Base-by-base conservation (phyloP, 1,140 invertebrate species). In the Drosophila ananassae region DNA sequence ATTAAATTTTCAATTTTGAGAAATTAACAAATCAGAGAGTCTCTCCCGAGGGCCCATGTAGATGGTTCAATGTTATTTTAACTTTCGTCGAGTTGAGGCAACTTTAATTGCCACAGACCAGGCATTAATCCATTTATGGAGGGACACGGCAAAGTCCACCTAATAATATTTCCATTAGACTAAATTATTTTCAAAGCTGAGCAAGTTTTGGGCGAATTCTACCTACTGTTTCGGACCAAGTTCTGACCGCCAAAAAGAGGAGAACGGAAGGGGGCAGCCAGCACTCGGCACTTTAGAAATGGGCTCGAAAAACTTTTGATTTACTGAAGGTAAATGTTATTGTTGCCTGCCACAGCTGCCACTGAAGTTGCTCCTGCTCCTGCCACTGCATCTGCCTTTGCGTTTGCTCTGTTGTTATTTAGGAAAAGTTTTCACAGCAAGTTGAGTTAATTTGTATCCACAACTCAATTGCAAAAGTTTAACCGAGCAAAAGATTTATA, bases 401-500 rank as follows among this genome's bases (percentile, higher is more conserved):
- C 25, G 2, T 6, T 41, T 8, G n/a, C 39, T 87, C 50, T 71
- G 58, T 68, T 81, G 71, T 76, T 87, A 69, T 89, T 89, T 73
- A 61, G 79, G 28, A 71, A 67, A 83, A 87, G 67, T 57, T 89
- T 85, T 77, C 61, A 69, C 71, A 79, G 82, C 79, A 77, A 89
- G 79, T 76, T 78, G 67, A 89, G 83, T 89, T 89, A 89, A 83
- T 89, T 87, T 87, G 82, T 89, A 89, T 89, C 75, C 83, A 77
- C 73, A 89, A 89, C 83, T 89, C 83, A 79, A 89, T 89, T 89
- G 83, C 76, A 83, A 89, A 89, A 89, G 83, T 89, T 89, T 73
- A 89, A 83, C 84, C 76, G 76, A 74, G 83, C 83, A 83, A 89
- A 89, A 89, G 83, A 89, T 89, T 89, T 89, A 89, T 89, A 71